Percentiles rank a stretch among this genome's conserved stretches.
Evolutionary conservation across 1,140 invertebrate genomes (phyloP).

Genomic region (Leptinotarsa defecta): DNA sequence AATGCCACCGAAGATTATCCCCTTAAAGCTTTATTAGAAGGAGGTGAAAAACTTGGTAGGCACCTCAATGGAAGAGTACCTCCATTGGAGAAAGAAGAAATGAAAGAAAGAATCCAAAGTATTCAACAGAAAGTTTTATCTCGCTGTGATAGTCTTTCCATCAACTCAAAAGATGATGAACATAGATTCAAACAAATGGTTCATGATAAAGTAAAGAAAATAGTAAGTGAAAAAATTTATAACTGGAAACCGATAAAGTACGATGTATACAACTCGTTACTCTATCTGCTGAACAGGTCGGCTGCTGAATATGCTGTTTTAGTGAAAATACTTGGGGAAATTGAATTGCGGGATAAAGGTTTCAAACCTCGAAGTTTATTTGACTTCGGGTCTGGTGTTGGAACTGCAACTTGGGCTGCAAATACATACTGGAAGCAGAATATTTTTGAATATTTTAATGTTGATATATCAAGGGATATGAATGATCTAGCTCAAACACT

Average conservation of each 20-base stretch:
- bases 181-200: slow-evolving; percentile 42
- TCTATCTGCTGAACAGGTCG: slow-evolving; percentile 73
- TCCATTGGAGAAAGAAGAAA: slow-evolving; percentile 64
- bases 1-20: slow-evolving; percentile 62
- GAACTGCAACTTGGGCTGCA: slow-evolving; percentile 82
- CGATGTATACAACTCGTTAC: slow-evolving; percentile 63
- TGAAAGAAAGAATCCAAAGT: slow-evolving; percentile 55
- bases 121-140: slow-evolving; percentile 56
- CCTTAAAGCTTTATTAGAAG: slow-evolving; percentile 59
- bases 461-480: slow-evolving; percentile 81
- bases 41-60: slow-evolving; percentile 61
- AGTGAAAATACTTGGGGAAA: slow-evolving; percentile 74
- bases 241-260: slow-evolving; percentile 76
- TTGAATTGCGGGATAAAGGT: slow-evolving; percentile 64
- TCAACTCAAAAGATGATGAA: slow-evolving; percentile 60
- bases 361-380: slow-evolving; percentile 79
- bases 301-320: slow-evolving; percentile 78
- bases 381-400: slow-evolving; percentile 90
- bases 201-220: slow-evolving; percentile 51
- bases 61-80: slow-evolving; percentile 65
- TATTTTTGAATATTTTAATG: slow-evolving; percentile 80
- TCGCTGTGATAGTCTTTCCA: slow-evolving; percentile 59
- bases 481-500: slow-evolving; percentile 77
- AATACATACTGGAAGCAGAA: slow-evolving; percentile 70
- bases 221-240: slow-evolving; percentile 66